Conservation (phyloP, 2,888 invertebrate species). For the Hypsopygia costalis region DNA sequence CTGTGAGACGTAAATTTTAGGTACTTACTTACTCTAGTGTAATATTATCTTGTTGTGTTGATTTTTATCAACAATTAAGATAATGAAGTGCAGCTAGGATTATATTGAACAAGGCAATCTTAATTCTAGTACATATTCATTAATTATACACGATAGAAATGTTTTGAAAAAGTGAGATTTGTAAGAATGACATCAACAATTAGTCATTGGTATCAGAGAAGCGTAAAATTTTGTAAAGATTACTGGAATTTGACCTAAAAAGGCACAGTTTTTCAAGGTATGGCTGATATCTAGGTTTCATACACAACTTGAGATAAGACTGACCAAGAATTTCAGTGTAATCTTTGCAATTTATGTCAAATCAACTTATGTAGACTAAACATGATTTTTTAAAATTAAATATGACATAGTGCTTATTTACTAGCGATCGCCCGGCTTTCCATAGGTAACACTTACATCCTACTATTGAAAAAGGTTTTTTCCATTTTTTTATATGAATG, state of each 20-base stretch:
- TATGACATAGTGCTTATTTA: too few species aligned
- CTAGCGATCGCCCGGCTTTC: too few species aligned
- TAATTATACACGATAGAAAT: too few species aligned
- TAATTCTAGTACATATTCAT: too few species aligned
- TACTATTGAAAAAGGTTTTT: too few species aligned
- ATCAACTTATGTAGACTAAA: too few species aligned
- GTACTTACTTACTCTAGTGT: background rate
- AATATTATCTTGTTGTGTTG: background rate
- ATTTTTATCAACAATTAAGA: slow-evolving; percentile 4
- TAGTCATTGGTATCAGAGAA: slow-evolving; percentile 37
- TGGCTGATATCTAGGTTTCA: background rate
- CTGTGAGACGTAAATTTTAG: background rate
- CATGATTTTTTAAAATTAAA: too few species aligned
- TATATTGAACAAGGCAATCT: background rate
- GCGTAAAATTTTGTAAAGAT: background rate
- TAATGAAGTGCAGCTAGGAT: slow-evolving; percentile 4
- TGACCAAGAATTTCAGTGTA: too few species aligned
- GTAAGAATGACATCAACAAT: slow-evolving; percentile 50
- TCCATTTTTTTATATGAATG: too few species aligned
- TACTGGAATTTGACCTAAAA: slow-evolving; percentile 1
- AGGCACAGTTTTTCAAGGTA: background rate
- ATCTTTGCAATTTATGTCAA: too few species aligned
- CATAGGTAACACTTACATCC: too few species aligned
- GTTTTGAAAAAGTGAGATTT: background rate
- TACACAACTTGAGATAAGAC: too few species aligned